A percentile compares a stretch with the other conserved stretches of the same genome.
These are phyloP conservation scores for Macrosoma leucophasiata DNA, from an alignment of 2,888 invertebrate genomes.

Conservation along the genomic window DNA sequence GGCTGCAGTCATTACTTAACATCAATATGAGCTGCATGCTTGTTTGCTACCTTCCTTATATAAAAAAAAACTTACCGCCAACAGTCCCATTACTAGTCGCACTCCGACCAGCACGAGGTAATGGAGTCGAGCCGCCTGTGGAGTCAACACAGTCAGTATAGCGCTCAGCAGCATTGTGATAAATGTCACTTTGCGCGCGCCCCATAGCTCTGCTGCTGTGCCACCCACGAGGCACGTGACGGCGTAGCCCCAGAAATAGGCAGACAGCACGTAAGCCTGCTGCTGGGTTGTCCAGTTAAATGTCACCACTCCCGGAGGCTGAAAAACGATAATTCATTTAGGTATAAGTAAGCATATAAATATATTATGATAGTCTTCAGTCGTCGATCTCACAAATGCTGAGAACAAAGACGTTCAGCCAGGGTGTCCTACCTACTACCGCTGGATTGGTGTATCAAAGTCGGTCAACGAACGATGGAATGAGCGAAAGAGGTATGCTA, in stretches of 20 bases:
- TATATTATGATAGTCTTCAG: too few relatives aligned
- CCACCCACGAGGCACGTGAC: slow-evolving; percentile 79
- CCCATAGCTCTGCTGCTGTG: slow-evolving; percentile 79
- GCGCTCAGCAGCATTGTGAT: slow-evolving; percentile 71
- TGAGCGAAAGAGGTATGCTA: too few relatives aligned
- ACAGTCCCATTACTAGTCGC: slow-evolving; percentile 77
- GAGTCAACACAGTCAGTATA: slow-evolving; percentile 77
- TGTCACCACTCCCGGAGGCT: slow-evolving; percentile 57
- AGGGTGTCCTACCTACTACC: too few relatives aligned
- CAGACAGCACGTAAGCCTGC: slow-evolving; percentile 79
- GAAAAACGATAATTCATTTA: too few relatives aligned
- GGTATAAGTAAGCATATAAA: too few relatives aligned
- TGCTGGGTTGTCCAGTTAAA: slow-evolving; percentile 77
- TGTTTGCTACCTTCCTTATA: too few relatives aligned
- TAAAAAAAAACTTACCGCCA: slow-evolving; percentile 72
- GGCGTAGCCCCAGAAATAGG: slow-evolving; percentile 76
- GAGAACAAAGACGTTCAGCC: too few relatives aligned
- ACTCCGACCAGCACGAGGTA: slow-evolving; percentile 74
- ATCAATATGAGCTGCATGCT: too few relatives aligned
- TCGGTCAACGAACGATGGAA: too few relatives aligned
- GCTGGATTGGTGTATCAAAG: too few relatives aligned
- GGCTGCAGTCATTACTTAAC: too few relatives aligned
- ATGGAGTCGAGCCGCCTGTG: slow-evolving; percentile 75
- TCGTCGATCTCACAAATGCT: too few relatives aligned
- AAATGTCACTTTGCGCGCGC: slow-evolving; percentile 75